Evolutionary conservation across 37 sponge, comb jelly and placozoan genomes (phyloP).

Genomic region (Amphimedon queenslandica): DNA sequence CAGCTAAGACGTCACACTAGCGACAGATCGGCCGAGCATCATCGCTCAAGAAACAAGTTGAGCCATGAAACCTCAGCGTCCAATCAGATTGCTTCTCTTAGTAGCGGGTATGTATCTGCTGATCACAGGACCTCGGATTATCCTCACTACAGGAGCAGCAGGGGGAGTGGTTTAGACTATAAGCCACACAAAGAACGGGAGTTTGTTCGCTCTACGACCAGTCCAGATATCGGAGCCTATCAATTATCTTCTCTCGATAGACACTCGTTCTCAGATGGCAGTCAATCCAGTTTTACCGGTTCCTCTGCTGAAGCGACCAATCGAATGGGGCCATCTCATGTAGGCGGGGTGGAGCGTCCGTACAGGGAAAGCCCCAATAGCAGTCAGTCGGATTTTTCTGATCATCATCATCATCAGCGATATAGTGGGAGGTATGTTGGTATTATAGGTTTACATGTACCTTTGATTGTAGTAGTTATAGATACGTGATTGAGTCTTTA

Average conservation of each 20-base stretch:
- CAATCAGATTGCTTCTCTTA: background rate
- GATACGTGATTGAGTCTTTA: no score
- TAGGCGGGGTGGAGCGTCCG: background rate
- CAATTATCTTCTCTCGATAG: background rate
- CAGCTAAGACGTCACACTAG: background rate
- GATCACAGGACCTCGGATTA: background rate
- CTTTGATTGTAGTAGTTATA: no score
- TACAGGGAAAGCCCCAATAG: background rate
- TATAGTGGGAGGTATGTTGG: no score
- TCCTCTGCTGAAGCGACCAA: background rate
- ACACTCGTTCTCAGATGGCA: background rate
- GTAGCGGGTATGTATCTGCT: background rate
- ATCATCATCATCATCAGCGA: no score
- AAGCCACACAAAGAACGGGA: background rate
- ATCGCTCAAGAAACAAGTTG: no score
- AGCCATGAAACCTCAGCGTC: background rate
- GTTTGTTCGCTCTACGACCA: background rate
- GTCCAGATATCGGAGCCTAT: no score
- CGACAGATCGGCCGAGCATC: background rate
- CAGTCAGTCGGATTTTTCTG: conserved; percentile 3
- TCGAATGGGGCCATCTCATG: background rate
- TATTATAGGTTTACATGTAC: no score
- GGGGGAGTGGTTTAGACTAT: background rate
- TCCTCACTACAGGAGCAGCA: background rate
- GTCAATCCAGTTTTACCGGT: conserved; percentile 4